phyloP scores from a whole-genome alignment of 2,113 vertebrate genomes.

The Bos javanicus region DNA sequence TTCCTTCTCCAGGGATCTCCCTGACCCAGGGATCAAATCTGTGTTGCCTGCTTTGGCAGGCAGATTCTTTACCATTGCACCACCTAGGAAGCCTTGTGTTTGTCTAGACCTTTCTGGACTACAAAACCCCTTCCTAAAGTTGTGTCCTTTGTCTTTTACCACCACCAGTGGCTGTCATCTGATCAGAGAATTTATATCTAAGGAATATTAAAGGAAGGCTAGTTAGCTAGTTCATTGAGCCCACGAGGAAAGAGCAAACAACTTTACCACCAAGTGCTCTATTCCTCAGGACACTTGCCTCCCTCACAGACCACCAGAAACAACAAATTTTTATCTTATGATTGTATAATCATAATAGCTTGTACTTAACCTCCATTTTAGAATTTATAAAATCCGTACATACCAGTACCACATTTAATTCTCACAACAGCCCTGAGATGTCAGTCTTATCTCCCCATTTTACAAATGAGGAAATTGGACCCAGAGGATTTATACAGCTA shows the following conservation, averaged over 20 bases:
- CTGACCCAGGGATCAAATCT: background rate
- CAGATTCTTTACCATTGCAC: background rate
- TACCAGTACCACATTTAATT: background rate
- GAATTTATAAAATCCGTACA: background rate
- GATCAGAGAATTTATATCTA: background rate
- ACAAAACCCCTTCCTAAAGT: background rate
- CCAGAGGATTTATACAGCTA: background rate
- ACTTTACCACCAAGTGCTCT: background rate
- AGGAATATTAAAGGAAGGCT: background rate
- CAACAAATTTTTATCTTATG: background rate
- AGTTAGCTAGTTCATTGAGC: background rate
- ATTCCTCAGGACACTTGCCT: background rate
- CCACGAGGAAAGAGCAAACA: background rate
- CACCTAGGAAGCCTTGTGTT: background rate
- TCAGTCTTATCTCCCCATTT: background rate
- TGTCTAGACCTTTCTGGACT: background rate
- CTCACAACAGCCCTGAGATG: background rate
- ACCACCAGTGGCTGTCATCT: background rate
- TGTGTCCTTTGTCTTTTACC: background rate
- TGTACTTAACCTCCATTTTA: background rate
- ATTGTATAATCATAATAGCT: background rate
- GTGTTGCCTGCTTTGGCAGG: background rate
- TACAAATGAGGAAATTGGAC: background rate
- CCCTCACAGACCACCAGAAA: background rate
- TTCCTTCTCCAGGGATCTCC: background rate